Percentiles rank a stretch among this genome's conserved stretches.
phyloP scores from a whole-genome alignment of 2,888 invertebrate genomes.

The Macaria liturata region DNA sequence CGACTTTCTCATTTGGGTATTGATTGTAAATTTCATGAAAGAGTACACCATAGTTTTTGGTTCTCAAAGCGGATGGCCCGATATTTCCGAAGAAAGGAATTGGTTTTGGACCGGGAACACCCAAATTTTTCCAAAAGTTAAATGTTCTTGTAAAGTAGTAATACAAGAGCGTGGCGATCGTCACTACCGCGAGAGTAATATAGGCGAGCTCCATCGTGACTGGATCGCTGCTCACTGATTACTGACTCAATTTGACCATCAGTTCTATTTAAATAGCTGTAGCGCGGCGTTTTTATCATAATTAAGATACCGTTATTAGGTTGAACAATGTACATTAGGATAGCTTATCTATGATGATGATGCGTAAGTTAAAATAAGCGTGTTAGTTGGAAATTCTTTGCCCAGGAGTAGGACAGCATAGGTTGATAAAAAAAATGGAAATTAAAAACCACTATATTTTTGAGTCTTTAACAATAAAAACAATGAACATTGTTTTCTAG shows the following conservation, averaged over 20 bases:
- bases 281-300: too few species aligned
- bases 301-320: too few species aligned
- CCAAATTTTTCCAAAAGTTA: slow-evolving; percentile 52
- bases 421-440: too few species aligned
- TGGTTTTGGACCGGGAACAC: slow-evolving; percentile 49
- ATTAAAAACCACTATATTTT: too few species aligned
- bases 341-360: too few species aligned
- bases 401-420: too few species aligned
- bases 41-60: slow-evolving; percentile 37
- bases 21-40: slow-evolving; percentile 46
- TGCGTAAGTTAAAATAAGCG: too few species aligned
- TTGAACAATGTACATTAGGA: too few species aligned
- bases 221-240: background rate
- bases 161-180: slow-evolving; percentile 32
- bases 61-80: slow-evolving; percentile 39
- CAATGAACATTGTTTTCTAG: too few species aligned
- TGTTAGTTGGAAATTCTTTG: too few species aligned
- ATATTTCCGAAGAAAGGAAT: slow-evolving; percentile 50
- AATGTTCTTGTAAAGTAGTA: slow-evolving; percentile 51
- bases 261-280: too few species aligned
- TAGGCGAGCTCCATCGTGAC: slow-evolving; percentile 22
- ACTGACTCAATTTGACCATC: background rate
- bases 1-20: slow-evolving; percentile 54
- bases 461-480: too few species aligned
- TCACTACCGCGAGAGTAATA: slow-evolving; percentile 21